Conservation (phyloP, 2,888 invertebrate species). For the Limnephilus marmoratus region DNA sequence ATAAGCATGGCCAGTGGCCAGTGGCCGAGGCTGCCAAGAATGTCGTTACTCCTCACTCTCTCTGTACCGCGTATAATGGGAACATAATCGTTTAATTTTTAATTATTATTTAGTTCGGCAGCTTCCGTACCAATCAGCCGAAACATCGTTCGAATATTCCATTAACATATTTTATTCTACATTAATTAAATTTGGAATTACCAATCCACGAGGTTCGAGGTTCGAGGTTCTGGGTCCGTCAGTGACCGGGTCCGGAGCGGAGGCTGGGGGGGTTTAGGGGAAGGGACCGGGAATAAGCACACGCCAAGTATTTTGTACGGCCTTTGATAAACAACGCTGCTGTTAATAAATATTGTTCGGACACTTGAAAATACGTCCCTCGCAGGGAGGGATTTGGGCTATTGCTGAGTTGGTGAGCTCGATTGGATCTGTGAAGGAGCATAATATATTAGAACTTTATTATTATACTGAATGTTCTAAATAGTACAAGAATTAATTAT, state of each 20-base stretch:
- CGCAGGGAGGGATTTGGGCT: constrained; percentile 24
- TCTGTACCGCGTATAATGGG: neutral
- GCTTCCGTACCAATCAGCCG: constrained; percentile 55
- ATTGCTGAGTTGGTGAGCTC: neutral
- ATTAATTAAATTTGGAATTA: constrained; percentile 58
- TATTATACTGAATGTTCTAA: no score
- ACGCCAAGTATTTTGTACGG: constrained; percentile 48
- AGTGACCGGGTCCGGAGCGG: neutral
- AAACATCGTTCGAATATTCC: constrained; percentile 48
- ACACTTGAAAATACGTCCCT: constrained; percentile 46
- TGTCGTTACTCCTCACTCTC: constrained; percentile 9
- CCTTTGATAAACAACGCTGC: constrained; percentile 55
- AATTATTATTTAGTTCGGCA: constrained; percentile 45
- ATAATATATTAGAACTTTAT: no score
- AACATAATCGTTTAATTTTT: constrained; percentile 48
- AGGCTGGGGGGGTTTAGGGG: neutral
- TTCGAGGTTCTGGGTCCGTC: constrained; percentile 15
- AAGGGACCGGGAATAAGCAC: constrained; percentile 4
- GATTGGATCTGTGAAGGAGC: neutral
- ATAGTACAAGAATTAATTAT: no score
- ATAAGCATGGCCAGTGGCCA: neutral
- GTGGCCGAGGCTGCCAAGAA: neutral
- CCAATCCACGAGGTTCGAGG: constrained; percentile 34
- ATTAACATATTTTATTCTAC: constrained; percentile 58
- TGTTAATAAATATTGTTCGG: constrained; percentile 58